Conservation (phyloP, 2,888 invertebrate genomes). For the Sesia apiformis region DNA sequence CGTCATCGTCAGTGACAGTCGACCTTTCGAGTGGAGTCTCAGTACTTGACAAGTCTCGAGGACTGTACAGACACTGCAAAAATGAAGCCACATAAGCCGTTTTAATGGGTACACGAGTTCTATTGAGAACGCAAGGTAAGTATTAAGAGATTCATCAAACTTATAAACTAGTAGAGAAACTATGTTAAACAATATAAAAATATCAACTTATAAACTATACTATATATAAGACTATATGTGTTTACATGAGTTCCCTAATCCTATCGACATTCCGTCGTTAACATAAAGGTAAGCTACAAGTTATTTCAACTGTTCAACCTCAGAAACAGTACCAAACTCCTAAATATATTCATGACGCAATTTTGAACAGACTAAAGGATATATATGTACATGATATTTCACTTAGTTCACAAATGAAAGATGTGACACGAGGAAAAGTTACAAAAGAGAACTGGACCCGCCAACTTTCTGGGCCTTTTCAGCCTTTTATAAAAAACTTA, state of each 20-base stretch:
- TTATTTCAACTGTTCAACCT: too few relatives aligned
- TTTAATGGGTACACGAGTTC: background rate
- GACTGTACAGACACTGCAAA: constrained; percentile 5
- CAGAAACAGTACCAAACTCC: too few relatives aligned
- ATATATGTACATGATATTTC: constrained; percentile 3
- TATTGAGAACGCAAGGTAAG: too few relatives aligned
- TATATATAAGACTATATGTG: too few relatives aligned
- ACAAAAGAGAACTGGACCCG: background rate
- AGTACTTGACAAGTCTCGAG: constrained; percentile 19
- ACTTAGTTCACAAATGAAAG: constrained; percentile 2
- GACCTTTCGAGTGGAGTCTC: constrained; percentile 26
- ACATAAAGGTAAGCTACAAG: too few relatives aligned
- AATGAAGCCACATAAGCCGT: constrained; percentile 1
- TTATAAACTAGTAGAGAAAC: too few relatives aligned
- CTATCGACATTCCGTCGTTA: too few relatives aligned
- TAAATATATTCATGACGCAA: too few relatives aligned
- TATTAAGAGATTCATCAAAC: background rate
- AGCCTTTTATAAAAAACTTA: constrained; percentile 26
- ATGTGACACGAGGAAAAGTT: constrained; percentile 1
- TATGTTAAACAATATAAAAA: too few relatives aligned
- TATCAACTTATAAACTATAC: too few relatives aligned
- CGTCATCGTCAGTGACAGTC: constrained; percentile 19
- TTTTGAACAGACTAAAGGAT: too few relatives aligned
- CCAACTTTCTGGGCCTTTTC: constrained; percentile 12
- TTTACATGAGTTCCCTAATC: too few relatives aligned